Conservation (phyloP, 2,113 vertebrate genomes). For the Nycticorax nycticorax region DNA sequence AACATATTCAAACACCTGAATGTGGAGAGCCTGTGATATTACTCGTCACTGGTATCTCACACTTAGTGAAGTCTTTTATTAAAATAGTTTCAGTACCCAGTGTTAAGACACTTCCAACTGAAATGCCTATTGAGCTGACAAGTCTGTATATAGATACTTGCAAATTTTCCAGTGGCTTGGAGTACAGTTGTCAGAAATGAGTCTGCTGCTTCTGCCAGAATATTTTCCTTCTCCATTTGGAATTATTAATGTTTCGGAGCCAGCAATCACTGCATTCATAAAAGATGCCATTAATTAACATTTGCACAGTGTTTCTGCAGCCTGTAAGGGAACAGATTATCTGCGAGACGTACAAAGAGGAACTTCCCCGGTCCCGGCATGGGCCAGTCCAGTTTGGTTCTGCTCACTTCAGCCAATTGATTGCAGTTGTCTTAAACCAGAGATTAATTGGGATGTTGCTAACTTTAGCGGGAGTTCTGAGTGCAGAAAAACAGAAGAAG, state of each 20-base stretch:
- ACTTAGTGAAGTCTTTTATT: background rate
- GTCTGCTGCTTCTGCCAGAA: conserved; percentile 18
- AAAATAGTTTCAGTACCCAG: background rate
- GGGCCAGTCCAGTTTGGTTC: background rate
- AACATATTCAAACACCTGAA: background rate
- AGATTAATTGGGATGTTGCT: background rate
- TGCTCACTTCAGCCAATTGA: background rate
- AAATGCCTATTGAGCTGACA: background rate
- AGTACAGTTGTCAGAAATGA: background rate
- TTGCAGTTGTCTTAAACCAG: background rate
- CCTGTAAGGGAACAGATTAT: background rate
- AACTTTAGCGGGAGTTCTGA: background rate
- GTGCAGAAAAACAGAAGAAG: background rate
- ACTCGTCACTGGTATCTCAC: background rate
- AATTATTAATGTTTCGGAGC: background rate
- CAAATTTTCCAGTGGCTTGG: background rate
- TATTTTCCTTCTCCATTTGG: background rate
- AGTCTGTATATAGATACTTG: background rate
- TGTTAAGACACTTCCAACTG: background rate
- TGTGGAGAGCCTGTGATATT: background rate
- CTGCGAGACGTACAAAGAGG: background rate
- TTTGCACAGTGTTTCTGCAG: background rate
- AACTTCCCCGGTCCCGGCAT: background rate
- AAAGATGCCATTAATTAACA: conserved; percentile 16
- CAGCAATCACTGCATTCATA: background rate